Conservation (phyloP, 37 sponge, comb jelly and placozoan genomes). For the Agelas oroides region DNA sequence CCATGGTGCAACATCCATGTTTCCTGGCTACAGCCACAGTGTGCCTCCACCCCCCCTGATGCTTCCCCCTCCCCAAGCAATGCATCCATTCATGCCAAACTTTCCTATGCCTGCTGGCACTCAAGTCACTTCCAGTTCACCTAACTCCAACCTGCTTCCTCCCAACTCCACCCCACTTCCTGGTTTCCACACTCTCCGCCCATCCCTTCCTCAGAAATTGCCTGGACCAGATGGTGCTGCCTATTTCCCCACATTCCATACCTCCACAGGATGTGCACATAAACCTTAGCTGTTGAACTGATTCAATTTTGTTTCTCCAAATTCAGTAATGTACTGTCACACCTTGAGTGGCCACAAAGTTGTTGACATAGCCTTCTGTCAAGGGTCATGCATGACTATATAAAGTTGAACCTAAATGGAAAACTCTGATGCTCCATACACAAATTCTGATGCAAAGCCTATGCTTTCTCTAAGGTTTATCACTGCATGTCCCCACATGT, state of each 20-base stretch:
- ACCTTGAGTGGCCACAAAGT: too few relatives aligned
- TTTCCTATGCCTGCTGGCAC: conserved; percentile 21
- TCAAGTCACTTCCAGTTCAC: conserved; percentile 1
- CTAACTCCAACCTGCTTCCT: background rate
- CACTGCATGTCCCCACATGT: conserved; percentile 87
- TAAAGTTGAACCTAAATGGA: conserved; percentile 65
- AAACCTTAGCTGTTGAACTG: too few relatives aligned
- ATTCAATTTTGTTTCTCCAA: too few relatives aligned
- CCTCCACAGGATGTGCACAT: background rate
- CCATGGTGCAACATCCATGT: conserved; percentile 17
- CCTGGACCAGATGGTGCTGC: background rate
- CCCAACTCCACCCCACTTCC: background rate
- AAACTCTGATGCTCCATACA: conserved; percentile 88
- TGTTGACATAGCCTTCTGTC: too few relatives aligned
- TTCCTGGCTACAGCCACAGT: conserved; percentile 13
- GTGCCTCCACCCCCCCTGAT: background rate
- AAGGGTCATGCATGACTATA: too few relatives aligned
- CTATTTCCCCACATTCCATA: background rate
- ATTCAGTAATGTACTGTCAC: too few relatives aligned
- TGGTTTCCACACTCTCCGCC: background rate
- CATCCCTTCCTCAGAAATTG: background rate
- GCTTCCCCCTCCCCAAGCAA: conserved; percentile 18
- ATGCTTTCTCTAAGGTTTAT: conserved; percentile 84
- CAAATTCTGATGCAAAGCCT: conserved; percentile 86
- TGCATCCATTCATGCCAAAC: conserved; percentile 23